A percentile compares a stretch with the other conserved stretches of the same genome.
Conservation (phyloP, 2,113 vertebrate genomes). For the Lynx canadensis region DNA sequence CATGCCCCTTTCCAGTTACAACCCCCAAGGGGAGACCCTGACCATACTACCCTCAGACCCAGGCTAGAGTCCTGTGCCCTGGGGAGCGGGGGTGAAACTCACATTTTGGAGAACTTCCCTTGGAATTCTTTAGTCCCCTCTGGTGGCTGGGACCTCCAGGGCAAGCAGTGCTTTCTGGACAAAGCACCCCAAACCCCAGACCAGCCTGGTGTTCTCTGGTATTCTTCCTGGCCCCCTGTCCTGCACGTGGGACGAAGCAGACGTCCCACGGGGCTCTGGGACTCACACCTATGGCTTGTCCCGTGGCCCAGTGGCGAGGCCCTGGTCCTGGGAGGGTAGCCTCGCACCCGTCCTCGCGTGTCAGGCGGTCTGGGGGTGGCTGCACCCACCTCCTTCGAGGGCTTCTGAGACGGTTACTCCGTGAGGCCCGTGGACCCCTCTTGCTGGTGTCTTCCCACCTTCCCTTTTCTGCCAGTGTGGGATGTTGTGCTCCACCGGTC, state of each 20-base stretch:
- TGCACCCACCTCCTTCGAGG: neutral
- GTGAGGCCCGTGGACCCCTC: accelerated
- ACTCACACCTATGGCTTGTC: neutral
- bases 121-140: neutral
- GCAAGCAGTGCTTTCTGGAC: neutral
- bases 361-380: neutral
- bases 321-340: neutral
- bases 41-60: neutral
- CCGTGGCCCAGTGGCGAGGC: accelerated
- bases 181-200: too few species aligned
- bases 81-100: too few species aligned
- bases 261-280: neutral
- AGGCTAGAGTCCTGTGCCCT: neutral
- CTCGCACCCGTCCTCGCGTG: neutral
- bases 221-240: neutral
- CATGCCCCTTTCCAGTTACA: neutral
- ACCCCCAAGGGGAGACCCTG: neutral
- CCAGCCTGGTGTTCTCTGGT: neutral
- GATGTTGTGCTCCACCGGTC: neutral
- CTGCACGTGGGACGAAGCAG: neutral
- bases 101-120: neutral
- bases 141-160: neutral
- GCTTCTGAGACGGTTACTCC: neutral
- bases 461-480: neutral
- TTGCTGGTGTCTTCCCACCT: neutral